Conservation (phyloP, 2,888 invertebrate species). For the Epiblema foenella region DNA sequence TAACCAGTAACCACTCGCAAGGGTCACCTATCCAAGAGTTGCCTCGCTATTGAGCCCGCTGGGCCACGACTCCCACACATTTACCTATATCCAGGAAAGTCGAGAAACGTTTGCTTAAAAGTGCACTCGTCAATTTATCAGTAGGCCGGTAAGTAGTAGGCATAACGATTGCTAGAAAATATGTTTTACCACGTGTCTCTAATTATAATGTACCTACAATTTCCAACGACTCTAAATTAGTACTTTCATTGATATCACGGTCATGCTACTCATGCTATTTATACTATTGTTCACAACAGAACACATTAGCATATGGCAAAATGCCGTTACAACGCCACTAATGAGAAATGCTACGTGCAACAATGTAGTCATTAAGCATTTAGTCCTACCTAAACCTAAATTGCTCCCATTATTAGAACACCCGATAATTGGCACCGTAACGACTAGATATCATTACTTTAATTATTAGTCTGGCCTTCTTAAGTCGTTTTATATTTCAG, state of each 20-base stretch:
- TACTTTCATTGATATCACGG: conserved; percentile 13
- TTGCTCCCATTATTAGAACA: conserved; percentile 31
- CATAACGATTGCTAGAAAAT: not conserved
- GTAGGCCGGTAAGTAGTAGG: too few relatives aligned
- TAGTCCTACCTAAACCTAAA: conserved; percentile 24
- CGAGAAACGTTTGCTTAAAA: too few relatives aligned
- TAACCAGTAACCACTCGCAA: too few relatives aligned
- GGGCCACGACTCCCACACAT: too few relatives aligned
- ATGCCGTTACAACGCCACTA: conserved; percentile 29
- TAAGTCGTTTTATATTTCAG: conserved; percentile 18
- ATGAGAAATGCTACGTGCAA: conserved; percentile 39
- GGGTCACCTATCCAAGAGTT: too few relatives aligned
- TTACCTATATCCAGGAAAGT: too few relatives aligned
- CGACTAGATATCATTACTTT: conserved; percentile 26
- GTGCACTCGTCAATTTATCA: too few relatives aligned
- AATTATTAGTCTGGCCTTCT: conserved; percentile 27
- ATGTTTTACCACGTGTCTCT: conserved; percentile 10
- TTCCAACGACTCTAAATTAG: not conserved
- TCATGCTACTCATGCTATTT: conserved; percentile 23
- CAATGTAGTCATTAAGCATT: conserved; percentile 32
- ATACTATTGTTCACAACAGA: not conserved
- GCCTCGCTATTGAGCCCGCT: too few relatives aligned
- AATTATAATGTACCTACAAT: conserved; percentile 13
- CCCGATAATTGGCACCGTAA: conserved; percentile 27
- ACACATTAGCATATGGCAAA: conserved; percentile 19